A percentile compares a stretch with the other conserved stretches of the same genome.
phyloP scores from a whole-genome alignment of 1,140 invertebrate species.

The Pseudomyrmex cubaensis region DNA sequence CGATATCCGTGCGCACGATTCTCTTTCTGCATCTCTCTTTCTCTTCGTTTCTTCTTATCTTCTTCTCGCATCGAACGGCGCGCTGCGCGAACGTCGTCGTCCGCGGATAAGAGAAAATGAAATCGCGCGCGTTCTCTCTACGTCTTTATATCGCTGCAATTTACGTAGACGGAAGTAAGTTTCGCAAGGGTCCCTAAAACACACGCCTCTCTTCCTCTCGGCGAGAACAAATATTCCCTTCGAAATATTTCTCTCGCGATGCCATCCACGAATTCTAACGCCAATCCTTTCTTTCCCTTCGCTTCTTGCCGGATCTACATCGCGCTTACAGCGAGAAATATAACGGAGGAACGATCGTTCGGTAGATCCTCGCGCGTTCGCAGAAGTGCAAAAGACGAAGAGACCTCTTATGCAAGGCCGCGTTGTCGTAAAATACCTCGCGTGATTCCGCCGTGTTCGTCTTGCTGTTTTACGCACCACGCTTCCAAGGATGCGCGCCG shows the following conservation, averaged over 20 bases:
- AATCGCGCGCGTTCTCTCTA: slow-evolving; percentile 2
- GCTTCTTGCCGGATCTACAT: background rate
- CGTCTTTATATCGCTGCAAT: slow-evolving; percentile 28
- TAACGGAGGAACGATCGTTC: background rate
- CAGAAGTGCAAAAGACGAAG: background rate
- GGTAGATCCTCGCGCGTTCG: background rate
- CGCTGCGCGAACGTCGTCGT: slow-evolving; percentile 7
- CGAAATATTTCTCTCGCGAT: no score
- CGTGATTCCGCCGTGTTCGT: slow-evolving; percentile 24
- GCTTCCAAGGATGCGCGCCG: slow-evolving; percentile 19
- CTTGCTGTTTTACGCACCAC: slow-evolving; percentile 41
- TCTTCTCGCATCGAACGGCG: background rate
- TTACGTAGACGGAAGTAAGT: slow-evolving; percentile 15
- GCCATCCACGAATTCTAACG: no score
- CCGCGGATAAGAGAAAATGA: slow-evolving; percentile 14
- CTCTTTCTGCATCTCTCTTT: background rate
- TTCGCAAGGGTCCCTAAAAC: background rate
- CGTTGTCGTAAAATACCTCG: slow-evolving; percentile 21
- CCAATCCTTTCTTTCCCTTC: background rate
- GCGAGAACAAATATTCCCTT: no score
- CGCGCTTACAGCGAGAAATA: background rate
- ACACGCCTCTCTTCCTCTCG: no score
- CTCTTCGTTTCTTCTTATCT: background rate
- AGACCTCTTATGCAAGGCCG: background rate
- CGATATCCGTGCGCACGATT: background rate